phyloP scores from a whole-genome alignment of 2,888 invertebrate genomes.

The Xanthorhoe designata region DNA sequence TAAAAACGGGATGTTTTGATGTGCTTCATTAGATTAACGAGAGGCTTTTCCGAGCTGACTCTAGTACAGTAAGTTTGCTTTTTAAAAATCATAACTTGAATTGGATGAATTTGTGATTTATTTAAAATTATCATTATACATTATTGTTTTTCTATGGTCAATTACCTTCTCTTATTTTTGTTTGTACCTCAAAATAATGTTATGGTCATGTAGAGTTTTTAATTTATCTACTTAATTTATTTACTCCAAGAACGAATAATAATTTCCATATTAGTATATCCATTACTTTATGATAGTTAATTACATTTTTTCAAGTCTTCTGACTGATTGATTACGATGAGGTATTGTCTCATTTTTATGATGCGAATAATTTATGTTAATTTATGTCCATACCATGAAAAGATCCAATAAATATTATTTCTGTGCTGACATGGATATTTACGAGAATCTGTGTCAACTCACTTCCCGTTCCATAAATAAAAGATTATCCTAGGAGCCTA shows the following conservation, averaged over 20 bases:
- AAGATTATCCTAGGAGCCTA: conserved; percentile 51
- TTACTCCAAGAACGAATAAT: too few relatives aligned
- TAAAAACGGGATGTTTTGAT: conserved; percentile 47
- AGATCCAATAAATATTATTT: conserved; percentile 43
- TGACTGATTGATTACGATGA: neutral
- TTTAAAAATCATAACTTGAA: neutral
- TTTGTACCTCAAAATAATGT: too few relatives aligned
- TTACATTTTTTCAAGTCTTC: neutral
- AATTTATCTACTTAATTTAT: too few relatives aligned
- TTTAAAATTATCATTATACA: neutral
- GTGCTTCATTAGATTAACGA: conserved; percentile 46
- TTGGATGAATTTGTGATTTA: neutral
- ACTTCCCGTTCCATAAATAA: conserved; percentile 62
- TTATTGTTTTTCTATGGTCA: neutral
- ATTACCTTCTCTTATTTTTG: neutral
- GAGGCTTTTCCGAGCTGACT: conserved; percentile 24
- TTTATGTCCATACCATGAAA: conserved; percentile 35
- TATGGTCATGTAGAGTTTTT: too few relatives aligned
- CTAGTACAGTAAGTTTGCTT: neutral
- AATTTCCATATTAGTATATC: too few relatives aligned
- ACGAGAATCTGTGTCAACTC: conserved; percentile 53
- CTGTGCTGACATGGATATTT: conserved; percentile 46
- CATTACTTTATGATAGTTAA: neutral
- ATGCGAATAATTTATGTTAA: conserved; percentile 18
- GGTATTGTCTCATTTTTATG: conserved; percentile 9